Base-by-base conservation (phyloP, 2,113 vertebrate species). In the Erinaceus europaeus region DNA sequence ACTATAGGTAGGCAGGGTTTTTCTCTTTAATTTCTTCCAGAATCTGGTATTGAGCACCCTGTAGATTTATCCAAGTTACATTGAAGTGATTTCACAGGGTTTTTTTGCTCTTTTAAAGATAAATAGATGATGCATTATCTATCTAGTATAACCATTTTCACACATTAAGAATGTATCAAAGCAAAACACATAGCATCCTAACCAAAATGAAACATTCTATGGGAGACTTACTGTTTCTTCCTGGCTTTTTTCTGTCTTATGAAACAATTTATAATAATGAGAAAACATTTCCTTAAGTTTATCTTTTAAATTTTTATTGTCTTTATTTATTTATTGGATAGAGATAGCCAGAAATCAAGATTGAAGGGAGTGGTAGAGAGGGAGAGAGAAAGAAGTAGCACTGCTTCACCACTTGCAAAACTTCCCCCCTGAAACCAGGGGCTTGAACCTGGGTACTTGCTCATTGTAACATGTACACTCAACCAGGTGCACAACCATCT, bases 111-210 rank as follows among this genome's bases (percentile, higher is more conserved):
- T 86, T 92, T 94, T 92, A 93, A 68, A 96, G 90, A 90, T 94
- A 94, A 96, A 82, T 20, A 86, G 83, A 90, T 92, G 82, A 92
- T 82, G 34, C 34, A 88, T 85, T 96, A 18, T 90, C 68, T 87
- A 85, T 64, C 91, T 91, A 88, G 72, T 90, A 96, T 96, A 95
- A 62, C 76, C 80, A 93, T 95, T 96, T 96, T 75, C 94, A 96
- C 90, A 94, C 76, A 96, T 96, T 95, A 97, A 84, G 87, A 82
- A 92, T 93, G 88, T 94, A 96, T 94, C 90, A 96, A 96, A 95
- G 94, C 86, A 96, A 93, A 69, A 11, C 20, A 0, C 93, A 92
- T 91, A 86, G 42, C 72, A 95, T 96, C 65, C 92, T 40, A 86
- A 67, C 5, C 55, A 71, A 95, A 96, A 85, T 64, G 64, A 95